Evolutionary conservation across 2,797 vertebrate species (phyloP).

Genomic region (Gambusia yucatana): DNA sequence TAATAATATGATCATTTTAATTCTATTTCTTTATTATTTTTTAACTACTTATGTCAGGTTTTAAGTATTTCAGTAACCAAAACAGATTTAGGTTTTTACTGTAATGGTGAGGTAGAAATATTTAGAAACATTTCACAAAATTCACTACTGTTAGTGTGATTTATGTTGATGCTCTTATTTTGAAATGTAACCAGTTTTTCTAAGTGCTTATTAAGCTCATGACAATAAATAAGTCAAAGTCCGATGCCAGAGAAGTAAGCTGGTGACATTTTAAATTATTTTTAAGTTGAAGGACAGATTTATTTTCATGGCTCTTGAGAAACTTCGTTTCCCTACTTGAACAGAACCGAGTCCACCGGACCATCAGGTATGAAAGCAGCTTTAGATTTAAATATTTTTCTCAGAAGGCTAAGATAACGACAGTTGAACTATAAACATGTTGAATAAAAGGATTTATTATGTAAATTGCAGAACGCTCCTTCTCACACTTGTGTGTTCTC

Average conservation of each 20-base stretch:
- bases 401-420: background rate
- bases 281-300: no score
- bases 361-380: background rate
- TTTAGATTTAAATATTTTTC: background rate
- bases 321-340: background rate
- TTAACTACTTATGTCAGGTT: background rate
- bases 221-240: background rate
- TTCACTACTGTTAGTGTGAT: no score
- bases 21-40: background rate
- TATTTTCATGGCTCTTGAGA: background rate
- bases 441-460: background rate
- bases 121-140: background rate
- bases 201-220: background rate
- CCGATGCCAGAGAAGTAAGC: background rate
- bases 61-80: background rate
- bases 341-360: background rate
- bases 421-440: background rate
- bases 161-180: no score
- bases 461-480: background rate
- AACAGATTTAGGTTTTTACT: background rate
- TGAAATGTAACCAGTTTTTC: background rate
- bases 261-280: background rate
- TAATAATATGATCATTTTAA: background rate
- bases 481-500: background rate
- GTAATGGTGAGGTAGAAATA: background rate